Evolutionary conservation across 2,797 vertebrate species (phyloP).

Genomic region (Anguilla pacifica): DNA sequence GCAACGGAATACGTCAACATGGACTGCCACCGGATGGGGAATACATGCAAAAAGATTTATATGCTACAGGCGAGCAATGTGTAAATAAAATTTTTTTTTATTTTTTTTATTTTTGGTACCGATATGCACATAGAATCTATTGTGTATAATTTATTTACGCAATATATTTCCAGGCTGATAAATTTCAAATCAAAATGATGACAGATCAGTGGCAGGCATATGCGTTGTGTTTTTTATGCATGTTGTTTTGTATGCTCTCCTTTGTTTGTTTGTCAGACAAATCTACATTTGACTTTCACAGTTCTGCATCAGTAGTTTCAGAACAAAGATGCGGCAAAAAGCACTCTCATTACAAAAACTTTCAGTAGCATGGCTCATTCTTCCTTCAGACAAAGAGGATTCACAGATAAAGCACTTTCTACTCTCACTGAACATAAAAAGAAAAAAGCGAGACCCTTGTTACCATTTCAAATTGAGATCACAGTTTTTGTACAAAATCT

Average conservation of each 20-base stretch:
- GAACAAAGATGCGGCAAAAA: neutral
- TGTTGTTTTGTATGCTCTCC: neutral
- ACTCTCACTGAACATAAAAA: neutral
- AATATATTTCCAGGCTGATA: neutral
- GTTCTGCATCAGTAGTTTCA: neutral
- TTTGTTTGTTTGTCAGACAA: constrained; percentile 5
- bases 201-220: neutral
- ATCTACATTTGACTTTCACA: neutral
- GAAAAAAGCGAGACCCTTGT: neutral
- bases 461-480: neutral
- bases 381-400: neutral
- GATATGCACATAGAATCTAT: neutral
- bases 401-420: neutral
- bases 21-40: neutral
- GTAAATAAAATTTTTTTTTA: neutral
- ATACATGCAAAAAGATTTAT: neutral
- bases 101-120: neutral
- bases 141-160: neutral
- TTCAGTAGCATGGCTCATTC: neutral
- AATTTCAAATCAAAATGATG: neutral
- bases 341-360: neutral
- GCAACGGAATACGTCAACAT: neutral
- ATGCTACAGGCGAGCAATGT: neutral
- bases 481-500: constrained; percentile 1
- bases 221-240: neutral